Evolutionary conservation across 1,140 invertebrate genomes (phyloP).

Genomic region (Cydia splendana): DNA sequence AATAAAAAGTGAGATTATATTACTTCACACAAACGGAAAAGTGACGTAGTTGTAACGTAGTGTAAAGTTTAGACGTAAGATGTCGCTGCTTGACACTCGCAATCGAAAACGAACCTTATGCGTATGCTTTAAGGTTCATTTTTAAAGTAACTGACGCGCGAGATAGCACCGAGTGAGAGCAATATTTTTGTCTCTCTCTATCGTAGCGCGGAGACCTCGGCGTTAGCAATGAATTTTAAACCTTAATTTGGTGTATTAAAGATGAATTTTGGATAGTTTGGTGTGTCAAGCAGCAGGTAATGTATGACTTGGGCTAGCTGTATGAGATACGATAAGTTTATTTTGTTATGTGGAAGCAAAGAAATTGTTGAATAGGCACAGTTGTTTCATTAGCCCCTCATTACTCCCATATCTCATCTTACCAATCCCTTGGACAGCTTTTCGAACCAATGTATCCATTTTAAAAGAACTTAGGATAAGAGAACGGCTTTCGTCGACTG

Average conservation of each 20-base stretch:
- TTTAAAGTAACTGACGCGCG: not conserved
- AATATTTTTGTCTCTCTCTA: not conserved
- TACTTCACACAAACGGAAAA: constrained; percentile 6
- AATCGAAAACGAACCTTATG: not conserved
- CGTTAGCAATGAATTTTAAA: not conserved
- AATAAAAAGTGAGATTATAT: constrained; percentile 32
- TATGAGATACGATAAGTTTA: constrained; percentile 15
- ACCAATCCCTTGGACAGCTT: no score
- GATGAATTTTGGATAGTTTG: not conserved
- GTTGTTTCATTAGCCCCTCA: not conserved
- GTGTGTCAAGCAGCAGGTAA: constrained; percentile 11
- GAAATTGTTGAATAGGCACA: constrained; percentile 9
- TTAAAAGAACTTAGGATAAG: no score
- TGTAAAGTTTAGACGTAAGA: constrained; percentile 2
- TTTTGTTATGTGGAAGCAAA: constrained; percentile 15
- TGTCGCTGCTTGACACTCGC: not conserved
- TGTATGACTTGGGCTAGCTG: constrained; percentile 12
- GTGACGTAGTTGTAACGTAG: not conserved
- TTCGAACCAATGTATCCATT: no score
- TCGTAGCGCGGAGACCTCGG: not conserved
- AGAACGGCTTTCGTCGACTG: no score
- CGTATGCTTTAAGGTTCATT: not conserved
- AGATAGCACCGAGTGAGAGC: no score
- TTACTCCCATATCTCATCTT: not conserved
- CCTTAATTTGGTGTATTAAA: not conserved